These are phyloP conservation scores for Pogona vitticeps DNA, from an alignment of 2,113 vertebrate species.

Conservation along the genomic window DNA sequence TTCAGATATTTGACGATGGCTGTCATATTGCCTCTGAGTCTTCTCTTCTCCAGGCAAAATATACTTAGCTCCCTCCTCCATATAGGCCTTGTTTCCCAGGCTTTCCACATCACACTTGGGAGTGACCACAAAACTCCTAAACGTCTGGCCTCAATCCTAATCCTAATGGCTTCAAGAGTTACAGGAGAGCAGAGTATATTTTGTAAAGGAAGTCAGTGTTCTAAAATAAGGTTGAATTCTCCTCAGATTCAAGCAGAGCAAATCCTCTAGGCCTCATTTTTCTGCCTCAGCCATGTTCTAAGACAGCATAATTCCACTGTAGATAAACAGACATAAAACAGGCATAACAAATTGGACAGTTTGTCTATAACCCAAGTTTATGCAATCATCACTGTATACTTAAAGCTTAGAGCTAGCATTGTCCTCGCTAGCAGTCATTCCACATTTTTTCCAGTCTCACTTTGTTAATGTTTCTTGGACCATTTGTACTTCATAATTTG, in stretches of 20 bases:
- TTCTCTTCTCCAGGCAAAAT: too few relatives aligned
- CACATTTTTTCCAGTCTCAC: neutral
- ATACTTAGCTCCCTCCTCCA: too few relatives aligned
- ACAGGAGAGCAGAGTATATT: neutral
- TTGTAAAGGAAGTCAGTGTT: neutral
- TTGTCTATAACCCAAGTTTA: conserved; percentile 29
- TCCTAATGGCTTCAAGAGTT: neutral
- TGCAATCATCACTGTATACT: neutral
- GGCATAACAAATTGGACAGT: conserved; percentile 2
- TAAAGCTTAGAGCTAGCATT: conserved; percentile 35
- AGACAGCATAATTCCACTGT: conserved; percentile 6
- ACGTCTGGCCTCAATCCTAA: neutral
- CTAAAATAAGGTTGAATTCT: conserved; percentile 11
- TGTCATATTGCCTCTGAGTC: too few relatives aligned
- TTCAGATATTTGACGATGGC: too few relatives aligned
- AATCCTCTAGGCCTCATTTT: neutral
- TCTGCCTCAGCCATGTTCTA: conserved; percentile 21
- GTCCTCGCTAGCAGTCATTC: neutral
- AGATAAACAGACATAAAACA: conserved; percentile 35
- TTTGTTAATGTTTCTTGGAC: neutral
- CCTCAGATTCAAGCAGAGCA: conserved; percentile 1
- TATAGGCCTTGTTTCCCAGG: too few relatives aligned
- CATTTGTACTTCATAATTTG: conserved; percentile 2
- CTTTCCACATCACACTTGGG: too few relatives aligned
- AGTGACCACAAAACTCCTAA: neutral